These are phyloP conservation scores for Liparis tanakae DNA, from an alignment of 2,797 vertebrate species.

Conservation along the genomic window DNA sequence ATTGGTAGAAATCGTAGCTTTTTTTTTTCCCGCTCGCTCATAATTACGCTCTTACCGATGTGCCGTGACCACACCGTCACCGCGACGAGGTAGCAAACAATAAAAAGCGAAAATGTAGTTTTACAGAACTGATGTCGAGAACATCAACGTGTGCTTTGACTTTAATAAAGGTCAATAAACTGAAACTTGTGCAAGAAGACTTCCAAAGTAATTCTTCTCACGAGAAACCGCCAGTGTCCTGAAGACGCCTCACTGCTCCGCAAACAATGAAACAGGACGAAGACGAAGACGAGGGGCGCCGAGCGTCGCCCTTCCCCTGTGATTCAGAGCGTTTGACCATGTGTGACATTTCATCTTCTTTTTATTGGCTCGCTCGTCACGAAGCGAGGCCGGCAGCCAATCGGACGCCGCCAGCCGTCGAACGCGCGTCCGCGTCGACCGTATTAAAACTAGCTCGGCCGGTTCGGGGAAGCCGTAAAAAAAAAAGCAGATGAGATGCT, in stretches of 20 bases:
- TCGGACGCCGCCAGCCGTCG: constrained; percentile 47
- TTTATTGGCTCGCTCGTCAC: constrained; percentile 45
- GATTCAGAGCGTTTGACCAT: constrained; percentile 50
- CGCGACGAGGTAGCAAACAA: background rate
- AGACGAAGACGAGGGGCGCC: constrained; percentile 26
- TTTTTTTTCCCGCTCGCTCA: background rate
- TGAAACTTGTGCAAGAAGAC: constrained; percentile 6
- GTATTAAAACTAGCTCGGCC: constrained; percentile 69
- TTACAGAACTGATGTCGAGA: background rate
- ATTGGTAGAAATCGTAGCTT: background rate
- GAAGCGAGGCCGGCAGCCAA: constrained; percentile 48
- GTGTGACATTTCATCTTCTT: constrained; percentile 59
- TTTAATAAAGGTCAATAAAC: background rate
- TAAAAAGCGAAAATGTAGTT: background rate
- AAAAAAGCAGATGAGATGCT: constrained; percentile 44
- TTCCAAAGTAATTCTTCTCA: constrained; percentile 33
- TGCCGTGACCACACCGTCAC: background rate
- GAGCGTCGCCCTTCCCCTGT: constrained; percentile 22
- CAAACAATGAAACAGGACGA: constrained; percentile 57
- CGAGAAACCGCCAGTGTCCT: constrained; percentile 41
- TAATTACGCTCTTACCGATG: background rate
- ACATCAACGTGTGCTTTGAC: background rate
- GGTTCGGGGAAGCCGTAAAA: constrained; percentile 9
- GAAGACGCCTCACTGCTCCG: constrained; percentile 58
- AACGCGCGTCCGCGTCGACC: constrained; percentile 48